These are phyloP conservation scores for Lepas anatifera DNA, from an alignment of 2,888 invertebrate genomes.

Conservation along the genomic window DNA sequence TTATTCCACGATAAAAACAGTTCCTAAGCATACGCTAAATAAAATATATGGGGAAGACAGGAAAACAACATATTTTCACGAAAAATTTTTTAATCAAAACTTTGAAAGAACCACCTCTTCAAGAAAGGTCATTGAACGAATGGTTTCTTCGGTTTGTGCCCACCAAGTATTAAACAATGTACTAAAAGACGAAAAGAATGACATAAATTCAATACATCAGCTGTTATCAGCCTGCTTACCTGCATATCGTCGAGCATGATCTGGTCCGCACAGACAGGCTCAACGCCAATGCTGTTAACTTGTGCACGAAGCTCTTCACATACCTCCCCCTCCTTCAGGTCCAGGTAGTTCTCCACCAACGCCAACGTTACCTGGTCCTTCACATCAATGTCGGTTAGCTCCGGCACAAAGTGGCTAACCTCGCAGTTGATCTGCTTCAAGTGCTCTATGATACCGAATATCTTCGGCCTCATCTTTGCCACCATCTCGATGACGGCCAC, in stretches of 20 bases:
- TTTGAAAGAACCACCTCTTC: no score
- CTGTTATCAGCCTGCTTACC: no score
- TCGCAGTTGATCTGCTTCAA: not conserved
- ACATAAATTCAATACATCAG: no score
- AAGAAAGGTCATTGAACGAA: no score
- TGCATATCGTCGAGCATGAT: not conserved
- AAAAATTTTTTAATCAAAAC: no score
- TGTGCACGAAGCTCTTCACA: not conserved
- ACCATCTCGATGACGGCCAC: constrained; percentile 4
- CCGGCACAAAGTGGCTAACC: not conserved
- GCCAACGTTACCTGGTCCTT: constrained; percentile 5
- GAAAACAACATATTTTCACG: no score
- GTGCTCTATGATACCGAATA: constrained; percentile 2
- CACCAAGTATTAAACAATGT: no score
- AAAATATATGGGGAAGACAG: no score
- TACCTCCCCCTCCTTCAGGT: constrained; percentile 8
- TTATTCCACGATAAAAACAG: no score
- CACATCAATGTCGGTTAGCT: not conserved
- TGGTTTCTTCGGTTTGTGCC: no score
- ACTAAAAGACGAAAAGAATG: no score
- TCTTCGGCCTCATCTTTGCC: not conserved
- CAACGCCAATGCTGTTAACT: not conserved
- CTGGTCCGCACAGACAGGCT: not conserved
- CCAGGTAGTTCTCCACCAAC: constrained; percentile 7
- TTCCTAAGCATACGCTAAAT: no score